These are phyloP conservation scores for Sylvicapra grimmia DNA, from an alignment of 2,113 vertebrate species.

Conservation along the genomic window DNA sequence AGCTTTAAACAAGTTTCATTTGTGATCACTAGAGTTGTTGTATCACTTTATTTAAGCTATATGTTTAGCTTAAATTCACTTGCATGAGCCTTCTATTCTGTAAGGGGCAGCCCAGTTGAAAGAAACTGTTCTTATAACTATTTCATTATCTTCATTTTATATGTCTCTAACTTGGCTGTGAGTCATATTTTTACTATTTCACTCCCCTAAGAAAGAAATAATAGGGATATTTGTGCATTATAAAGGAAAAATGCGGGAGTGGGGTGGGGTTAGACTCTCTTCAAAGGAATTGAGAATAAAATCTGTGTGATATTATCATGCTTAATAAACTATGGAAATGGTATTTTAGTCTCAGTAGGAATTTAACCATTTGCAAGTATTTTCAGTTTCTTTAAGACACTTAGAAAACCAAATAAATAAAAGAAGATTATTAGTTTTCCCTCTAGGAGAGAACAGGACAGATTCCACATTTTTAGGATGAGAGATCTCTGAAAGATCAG, in stretches of 20 bases:
- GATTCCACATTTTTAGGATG: not conserved
- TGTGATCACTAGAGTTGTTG: not conserved
- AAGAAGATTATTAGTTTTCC: slow-evolving; percentile 22
- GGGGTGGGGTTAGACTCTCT: not conserved
- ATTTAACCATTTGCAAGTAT: slow-evolving; percentile 44
- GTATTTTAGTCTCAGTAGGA: slow-evolving; percentile 49
- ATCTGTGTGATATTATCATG: slow-evolving; percentile 37
- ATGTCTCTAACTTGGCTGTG: slow-evolving; percentile 3
- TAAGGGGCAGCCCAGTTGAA: not conserved
- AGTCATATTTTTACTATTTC: slow-evolving; percentile 22
- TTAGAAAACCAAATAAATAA: not conserved
- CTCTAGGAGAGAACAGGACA: not conserved
- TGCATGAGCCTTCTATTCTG: not conserved
- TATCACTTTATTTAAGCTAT: not conserved
- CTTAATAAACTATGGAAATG: slow-evolving; percentile 51
- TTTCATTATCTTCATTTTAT: slow-evolving; percentile 56
- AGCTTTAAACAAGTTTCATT: not conserved
- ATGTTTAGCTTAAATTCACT: slow-evolving; percentile 14
- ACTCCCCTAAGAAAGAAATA: slow-evolving; percentile 19
- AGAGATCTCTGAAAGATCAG: not conserved
- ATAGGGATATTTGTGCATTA: slow-evolving; percentile 4
- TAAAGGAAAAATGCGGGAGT: not conserved
- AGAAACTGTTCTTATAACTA: slow-evolving; percentile 39
- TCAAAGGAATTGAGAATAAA: slow-evolving; percentile 69
- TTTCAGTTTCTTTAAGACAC: slow-evolving; percentile 16